Base-by-base conservation (phyloP, 2,797 vertebrate species). In the Siniperca scherzeri region DNA sequence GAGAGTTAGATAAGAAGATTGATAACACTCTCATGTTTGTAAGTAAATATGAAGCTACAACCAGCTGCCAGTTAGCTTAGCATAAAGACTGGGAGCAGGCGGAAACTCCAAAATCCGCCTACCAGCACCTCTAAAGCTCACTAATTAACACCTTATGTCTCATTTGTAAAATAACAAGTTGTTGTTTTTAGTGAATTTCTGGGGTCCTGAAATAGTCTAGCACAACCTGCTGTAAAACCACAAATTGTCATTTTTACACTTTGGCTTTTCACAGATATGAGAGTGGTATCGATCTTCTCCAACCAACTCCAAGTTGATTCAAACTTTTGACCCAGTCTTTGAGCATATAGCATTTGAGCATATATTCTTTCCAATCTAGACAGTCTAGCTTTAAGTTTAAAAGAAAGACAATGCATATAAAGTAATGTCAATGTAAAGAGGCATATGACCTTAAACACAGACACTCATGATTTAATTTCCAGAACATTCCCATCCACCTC, bases 401-500 rank as follows among this genome's bases (percentile, higher is more conserved):
- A 9, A 61, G 2, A 72, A 33, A 55, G n/a, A n/a, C 17, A 64
- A 30, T 30, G 30, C 30, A 30, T 30, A 8, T 73, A 3, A 62
- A 68, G 21, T 57, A 44, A 64, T 33, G 7, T 40, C 55, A 53
- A 33, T 66, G 55, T 55, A 66, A 79, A 78, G 30, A 56, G 36
- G 21, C 52, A 50, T 10, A 4, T 64, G 46, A 67, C 53, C 65
- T 71, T 44, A 74, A 66, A 77, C 1, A 46, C 50, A 75, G 33
- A 56, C 2, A 0, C 70, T 62, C 4, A 0, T 81, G 25, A 78
- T 88, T 88, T 70, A 5, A 59, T 86, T 86, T 88, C 27, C 67
- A 74, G 65, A 68, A 74, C 71, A 78, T 61, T 88, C 33, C 76
- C 72, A 78, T 55, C 61, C 61, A 56, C 40, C 56, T 83, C 50